A percentile compares a stretch with the other conserved stretches of the same genome.
These are phyloP conservation scores for Megastigmus dorsalis DNA, from an alignment of 2,888 invertebrate species.

Conservation along the genomic window DNA sequence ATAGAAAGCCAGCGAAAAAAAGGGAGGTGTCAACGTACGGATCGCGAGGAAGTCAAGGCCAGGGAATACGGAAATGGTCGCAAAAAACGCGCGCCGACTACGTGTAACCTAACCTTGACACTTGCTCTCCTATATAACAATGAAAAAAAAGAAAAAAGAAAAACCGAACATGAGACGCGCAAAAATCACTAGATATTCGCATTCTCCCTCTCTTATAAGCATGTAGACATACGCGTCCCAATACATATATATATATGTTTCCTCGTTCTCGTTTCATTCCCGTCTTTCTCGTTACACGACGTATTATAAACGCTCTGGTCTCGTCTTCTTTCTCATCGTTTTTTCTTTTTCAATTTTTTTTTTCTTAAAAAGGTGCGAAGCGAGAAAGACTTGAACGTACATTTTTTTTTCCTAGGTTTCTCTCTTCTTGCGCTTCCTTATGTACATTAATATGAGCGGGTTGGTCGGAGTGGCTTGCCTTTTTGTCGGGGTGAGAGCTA, in stretches of 20 bases:
- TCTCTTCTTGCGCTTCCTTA: constrained; percentile 48
- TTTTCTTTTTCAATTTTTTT: constrained; percentile 5
- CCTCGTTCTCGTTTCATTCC: constrained; percentile 31
- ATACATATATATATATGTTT: too few relatives aligned
- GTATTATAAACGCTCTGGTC: constrained; percentile 46
- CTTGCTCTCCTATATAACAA: neutral
- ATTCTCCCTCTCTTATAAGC: too few relatives aligned
- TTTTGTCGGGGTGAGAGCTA: constrained; percentile 63
- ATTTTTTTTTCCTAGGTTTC: constrained; percentile 31
- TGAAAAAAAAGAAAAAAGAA: too few relatives aligned
- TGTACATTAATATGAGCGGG: constrained; percentile 62
- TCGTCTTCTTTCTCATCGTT: constrained; percentile 8
- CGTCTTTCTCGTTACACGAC: constrained; percentile 24
- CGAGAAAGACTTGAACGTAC: constrained; percentile 24
- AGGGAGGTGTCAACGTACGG: neutral
- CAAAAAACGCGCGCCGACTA: constrained; percentile 36
- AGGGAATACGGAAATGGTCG: constrained; percentile 21
- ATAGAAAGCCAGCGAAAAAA: neutral
- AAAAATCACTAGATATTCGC: too few relatives aligned
- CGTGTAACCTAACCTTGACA: constrained; percentile 39
- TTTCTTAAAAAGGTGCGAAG: neutral
- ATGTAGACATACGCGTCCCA: too few relatives aligned
- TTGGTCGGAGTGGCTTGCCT: constrained; percentile 59
- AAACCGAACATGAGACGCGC: too few relatives aligned
- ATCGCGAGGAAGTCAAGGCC: constrained; percentile 38